A percentile compares a stretch with the other conserved stretches of the same genome.
Conservation (phyloP, 2,113 vertebrate genomes). For the Crotalus viridis region DNA sequence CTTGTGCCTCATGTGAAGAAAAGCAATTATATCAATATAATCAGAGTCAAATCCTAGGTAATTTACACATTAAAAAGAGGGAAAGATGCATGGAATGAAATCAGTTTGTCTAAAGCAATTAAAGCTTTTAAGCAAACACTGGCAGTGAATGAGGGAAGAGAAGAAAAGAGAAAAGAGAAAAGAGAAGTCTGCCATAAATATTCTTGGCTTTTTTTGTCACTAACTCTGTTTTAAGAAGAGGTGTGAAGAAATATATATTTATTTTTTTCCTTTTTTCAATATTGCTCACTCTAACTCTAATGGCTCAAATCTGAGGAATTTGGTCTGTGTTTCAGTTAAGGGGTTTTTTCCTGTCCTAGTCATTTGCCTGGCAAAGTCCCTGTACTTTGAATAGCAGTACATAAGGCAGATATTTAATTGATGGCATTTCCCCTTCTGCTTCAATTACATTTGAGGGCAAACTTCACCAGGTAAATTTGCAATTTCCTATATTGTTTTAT, state of each 20-base stretch:
- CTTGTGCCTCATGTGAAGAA: conserved; percentile 57
- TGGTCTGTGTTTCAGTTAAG: not conserved
- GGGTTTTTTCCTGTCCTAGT: not conserved
- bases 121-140: conserved; percentile 81
- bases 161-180: not conserved
- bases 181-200: conserved; percentile 60
- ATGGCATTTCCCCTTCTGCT: not conserved
- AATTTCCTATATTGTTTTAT: not conserved
- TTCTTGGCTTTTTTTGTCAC: conserved; percentile 61
- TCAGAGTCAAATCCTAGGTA: conserved; percentile 79
- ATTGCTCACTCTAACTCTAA: not conserved
- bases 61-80: conserved; percentile 80
- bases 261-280: not conserved
- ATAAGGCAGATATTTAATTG: not conserved
- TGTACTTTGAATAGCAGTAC: not conserved
- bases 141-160: conserved; percentile 75
- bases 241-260: not conserved
- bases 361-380: not conserved
- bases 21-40: conserved; percentile 75
- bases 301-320: not conserved
- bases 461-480: not conserved
- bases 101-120: conserved; percentile 81
- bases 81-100: conserved; percentile 76
- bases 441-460: not conserved
- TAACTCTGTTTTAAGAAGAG: not conserved